phyloP scores from a whole-genome alignment of 2,113 vertebrate species.

The Potamarius usumacintae region DNA sequence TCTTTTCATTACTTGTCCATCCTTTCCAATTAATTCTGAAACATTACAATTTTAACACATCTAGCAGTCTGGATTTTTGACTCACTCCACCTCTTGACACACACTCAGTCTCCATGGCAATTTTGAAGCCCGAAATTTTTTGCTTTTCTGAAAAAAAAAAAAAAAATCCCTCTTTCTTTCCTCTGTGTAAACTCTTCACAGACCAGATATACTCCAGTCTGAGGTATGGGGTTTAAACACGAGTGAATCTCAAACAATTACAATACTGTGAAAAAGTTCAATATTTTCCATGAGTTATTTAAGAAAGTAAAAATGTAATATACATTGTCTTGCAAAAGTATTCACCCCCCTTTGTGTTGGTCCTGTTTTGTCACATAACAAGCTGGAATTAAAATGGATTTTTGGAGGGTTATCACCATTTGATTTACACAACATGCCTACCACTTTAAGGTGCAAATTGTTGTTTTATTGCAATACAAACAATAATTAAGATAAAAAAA shows the following conservation, averaged over 20 bases:
- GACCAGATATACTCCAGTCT: background rate
- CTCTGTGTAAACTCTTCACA: background rate
- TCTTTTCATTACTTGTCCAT: background rate
- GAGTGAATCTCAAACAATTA: background rate
- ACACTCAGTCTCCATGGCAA: background rate
- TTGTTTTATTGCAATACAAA: no score
- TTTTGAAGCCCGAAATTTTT: background rate
- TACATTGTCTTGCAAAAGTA: no score
- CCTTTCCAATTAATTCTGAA: background rate
- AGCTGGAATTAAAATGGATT: no score
- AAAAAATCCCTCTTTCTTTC: background rate
- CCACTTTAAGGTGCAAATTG: no score
- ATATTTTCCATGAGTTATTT: no score
- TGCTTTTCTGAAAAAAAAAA: background rate
- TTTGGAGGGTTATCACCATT: no score
- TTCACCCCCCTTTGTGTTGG: no score
- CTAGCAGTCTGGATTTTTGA: background rate
- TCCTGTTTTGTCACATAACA: no score
- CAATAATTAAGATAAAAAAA: no score
- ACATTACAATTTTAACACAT: background rate
- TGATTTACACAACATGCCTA: no score
- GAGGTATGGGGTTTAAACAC: background rate
- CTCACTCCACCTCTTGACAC: background rate
- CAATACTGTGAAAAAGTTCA: no score
- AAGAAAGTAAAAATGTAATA: no score